Conservation (phyloP, 1,140 invertebrate genomes). For the Lucilia sericata region DNA sequence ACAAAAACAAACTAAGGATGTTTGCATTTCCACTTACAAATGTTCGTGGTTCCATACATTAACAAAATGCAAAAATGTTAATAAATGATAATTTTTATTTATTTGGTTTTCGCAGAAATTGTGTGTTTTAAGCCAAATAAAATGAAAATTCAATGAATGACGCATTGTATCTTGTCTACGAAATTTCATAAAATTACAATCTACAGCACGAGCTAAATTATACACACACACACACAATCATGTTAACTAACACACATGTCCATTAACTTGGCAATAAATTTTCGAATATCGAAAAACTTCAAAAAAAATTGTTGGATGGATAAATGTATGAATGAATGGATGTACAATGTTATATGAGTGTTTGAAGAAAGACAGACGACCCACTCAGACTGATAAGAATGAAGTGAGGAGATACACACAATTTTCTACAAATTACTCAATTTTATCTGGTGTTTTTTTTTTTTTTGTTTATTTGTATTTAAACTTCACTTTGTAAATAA, state of each 20-base stretch:
- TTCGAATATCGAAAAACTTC: slow-evolving; percentile 8
- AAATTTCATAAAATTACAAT: background rate
- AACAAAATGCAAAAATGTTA: background rate
- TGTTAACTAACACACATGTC: background rate
- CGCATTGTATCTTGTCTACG: background rate
- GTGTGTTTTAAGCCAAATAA: background rate
- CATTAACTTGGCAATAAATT: background rate
- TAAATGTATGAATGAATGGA: no score
- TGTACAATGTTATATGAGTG: no score
- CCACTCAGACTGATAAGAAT: no score
- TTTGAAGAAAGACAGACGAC: no score
- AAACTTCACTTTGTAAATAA: background rate
- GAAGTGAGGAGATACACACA: background rate
- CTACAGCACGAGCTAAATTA: background rate
- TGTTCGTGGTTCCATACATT: no score
- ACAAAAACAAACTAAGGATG: background rate
- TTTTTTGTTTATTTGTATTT: background rate
- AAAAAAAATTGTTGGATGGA: background rate
- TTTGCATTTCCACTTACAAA: background rate
- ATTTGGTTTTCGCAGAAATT: background rate
- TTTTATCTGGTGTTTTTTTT: background rate
- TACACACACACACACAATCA: no score
- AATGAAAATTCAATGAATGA: background rate
- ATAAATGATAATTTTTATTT: background rate
- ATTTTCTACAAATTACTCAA: slow-evolving; percentile 4